phyloP scores from a whole-genome alignment of 2,888 invertebrate genomes.

The Drosophila fulvimacula region DNA sequence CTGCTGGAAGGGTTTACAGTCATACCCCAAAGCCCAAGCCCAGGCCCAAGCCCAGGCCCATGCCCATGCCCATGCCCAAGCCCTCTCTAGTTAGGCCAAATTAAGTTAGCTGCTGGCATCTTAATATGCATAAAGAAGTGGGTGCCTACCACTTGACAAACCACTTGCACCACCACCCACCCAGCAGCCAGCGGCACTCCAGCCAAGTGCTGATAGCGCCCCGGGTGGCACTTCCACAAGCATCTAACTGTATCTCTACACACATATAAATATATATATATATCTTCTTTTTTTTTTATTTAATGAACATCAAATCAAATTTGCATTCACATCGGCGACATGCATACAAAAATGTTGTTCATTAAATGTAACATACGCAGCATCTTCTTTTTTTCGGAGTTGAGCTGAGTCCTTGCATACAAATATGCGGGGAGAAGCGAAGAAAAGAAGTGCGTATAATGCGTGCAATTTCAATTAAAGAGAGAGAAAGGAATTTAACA shows the following conservation, averaged over 20 bases:
- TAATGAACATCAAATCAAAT: constrained; percentile 61
- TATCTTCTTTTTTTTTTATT: constrained; percentile 17
- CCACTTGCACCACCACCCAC: constrained; percentile 35
- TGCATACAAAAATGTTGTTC: constrained; percentile 44
- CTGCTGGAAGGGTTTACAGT: constrained; percentile 53
- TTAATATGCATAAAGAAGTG: constrained; percentile 76
- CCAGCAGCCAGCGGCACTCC: constrained; percentile 27
- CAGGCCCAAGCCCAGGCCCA: not conserved
- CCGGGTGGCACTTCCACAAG: constrained; percentile 26
- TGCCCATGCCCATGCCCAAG: not conserved
- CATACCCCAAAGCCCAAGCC: not conserved
- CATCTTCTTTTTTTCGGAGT: not conserved
- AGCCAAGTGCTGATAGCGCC: constrained; percentile 48
- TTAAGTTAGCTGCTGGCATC: constrained; percentile 71
- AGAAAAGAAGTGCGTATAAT: not conserved
- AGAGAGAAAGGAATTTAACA: not conserved
- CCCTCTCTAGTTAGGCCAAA: constrained; percentile 62
- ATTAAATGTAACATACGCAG: constrained; percentile 8
- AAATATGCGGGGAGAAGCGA: not conserved
- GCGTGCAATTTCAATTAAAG: not conserved
- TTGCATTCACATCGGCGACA: constrained; percentile 36
- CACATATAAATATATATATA: not conserved
- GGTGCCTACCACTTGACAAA: constrained; percentile 59
- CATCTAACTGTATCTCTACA: not conserved
- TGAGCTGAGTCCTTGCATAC: not conserved